A percentile compares a stretch with the other conserved stretches of the same genome.
Conservation (phyloP, 2,797 vertebrate genomes). For the Chiloscyllium punctatum region DNA sequence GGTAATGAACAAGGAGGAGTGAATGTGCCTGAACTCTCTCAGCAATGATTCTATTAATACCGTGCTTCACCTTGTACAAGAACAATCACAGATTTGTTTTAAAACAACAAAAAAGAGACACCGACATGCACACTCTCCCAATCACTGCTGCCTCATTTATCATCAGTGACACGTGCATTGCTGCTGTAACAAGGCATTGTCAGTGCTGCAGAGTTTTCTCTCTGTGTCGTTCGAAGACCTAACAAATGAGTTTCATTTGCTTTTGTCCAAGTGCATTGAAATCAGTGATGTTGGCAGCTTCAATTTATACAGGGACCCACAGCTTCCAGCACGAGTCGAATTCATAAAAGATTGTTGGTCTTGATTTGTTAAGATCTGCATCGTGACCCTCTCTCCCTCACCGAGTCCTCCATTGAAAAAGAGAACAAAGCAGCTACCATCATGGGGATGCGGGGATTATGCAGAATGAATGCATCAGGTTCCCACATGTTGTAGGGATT, state of each 20-base stretch:
- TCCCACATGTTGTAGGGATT: neutral
- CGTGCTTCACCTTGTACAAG: neutral
- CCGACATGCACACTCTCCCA: neutral
- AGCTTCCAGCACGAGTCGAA: neutral
- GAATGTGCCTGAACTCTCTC: neutral
- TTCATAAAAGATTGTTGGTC: neutral
- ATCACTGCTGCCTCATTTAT: conserved; percentile 19
- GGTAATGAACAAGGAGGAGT: conserved; percentile 4
- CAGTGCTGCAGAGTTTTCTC: neutral
- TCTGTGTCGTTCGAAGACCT: neutral
- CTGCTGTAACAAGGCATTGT: neutral
- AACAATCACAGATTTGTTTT: neutral
- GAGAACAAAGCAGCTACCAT: too few species aligned
- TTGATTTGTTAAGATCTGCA: neutral
- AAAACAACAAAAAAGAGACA: neutral
- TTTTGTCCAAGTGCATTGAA: conserved; percentile 21
- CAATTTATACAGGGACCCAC: neutral
- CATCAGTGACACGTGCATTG: neutral
- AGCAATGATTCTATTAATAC: neutral
- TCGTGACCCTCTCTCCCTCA: neutral
- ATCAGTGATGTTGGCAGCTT: neutral
- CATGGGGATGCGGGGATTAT: too few species aligned
- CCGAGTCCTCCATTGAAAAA: too few species aligned
- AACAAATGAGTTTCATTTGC: conserved; percentile 25
- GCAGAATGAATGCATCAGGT: neutral